A percentile compares a stretch with the other conserved stretches of the same genome.
Evolutionary conservation across 92 coral and sea anemone species (phyloP).

Genomic region (Anthopleura xanthogrammica): DNA sequence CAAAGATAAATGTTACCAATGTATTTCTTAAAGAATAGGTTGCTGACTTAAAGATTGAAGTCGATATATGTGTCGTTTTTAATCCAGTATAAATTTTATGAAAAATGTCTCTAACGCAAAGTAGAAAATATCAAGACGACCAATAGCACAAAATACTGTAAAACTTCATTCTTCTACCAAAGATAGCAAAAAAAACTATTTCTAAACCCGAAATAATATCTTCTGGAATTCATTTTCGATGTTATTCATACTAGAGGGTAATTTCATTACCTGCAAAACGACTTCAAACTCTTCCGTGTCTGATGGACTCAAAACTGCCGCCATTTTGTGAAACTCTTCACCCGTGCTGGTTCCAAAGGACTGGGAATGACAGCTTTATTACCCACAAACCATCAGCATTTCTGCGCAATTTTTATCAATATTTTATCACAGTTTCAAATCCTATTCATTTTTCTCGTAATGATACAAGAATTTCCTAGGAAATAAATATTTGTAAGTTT

Average conservation of each 20-base stretch:
- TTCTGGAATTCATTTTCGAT: neutral
- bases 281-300: conserved; percentile 63
- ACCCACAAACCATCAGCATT: conserved; percentile 37
- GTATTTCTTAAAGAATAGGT: neutral
- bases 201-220: neutral
- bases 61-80: neutral
- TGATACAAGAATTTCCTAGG: neutral
- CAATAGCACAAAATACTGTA: neutral
- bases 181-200: neutral
- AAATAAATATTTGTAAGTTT: neutral
- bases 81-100: neutral
- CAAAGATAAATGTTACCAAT: neutral
- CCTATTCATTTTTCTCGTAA: neutral
- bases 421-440: neutral
- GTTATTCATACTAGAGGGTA: neutral
- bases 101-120: neutral
- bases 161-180: neutral
- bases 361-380: conserved; percentile 1
- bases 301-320: conserved; percentile 93
- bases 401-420: neutral
- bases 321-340: conserved; percentile 63
- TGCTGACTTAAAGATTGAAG: neutral
- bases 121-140: neutral
- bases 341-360: conserved; percentile 7
- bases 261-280: conserved; percentile 66